Percentiles rank a stretch among this genome's conserved stretches.
Conservation (phyloP, 2,113 vertebrate species). For the Ranitomeya variabilis region DNA sequence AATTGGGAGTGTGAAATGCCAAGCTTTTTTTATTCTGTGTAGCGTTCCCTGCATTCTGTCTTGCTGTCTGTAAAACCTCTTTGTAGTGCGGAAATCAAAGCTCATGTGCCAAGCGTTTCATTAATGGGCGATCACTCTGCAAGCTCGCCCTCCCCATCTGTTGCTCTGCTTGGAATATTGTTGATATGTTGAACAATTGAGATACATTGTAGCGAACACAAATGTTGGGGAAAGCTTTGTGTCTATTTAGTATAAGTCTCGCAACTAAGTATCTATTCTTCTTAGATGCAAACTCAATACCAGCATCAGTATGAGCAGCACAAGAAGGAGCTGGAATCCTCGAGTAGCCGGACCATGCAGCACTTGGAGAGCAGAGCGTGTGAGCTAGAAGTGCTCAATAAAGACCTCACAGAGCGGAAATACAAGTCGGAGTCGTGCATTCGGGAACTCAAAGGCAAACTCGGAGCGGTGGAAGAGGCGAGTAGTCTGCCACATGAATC, state of each 20-base stretch:
- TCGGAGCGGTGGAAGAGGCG: slow-evolving; percentile 51
- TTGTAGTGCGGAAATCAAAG: slow-evolving; percentile 38
- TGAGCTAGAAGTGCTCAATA: slow-evolving; percentile 42
- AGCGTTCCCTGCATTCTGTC: not conserved
- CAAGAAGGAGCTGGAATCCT: slow-evolving; percentile 46
- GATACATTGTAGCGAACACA: not conserved
- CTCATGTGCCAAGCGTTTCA: slow-evolving; percentile 2
- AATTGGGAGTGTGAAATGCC: not conserved
- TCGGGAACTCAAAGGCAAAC: slow-evolving; percentile 29
- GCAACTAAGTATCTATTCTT: not conserved
- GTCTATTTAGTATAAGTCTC: not conserved
- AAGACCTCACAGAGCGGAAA: slow-evolving; percentile 56
- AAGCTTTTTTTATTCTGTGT: not conserved
- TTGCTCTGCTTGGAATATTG: not conserved
- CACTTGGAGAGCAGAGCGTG: slow-evolving; percentile 50
- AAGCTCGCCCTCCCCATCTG: not conserved
- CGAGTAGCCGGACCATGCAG: slow-evolving; percentile 28
- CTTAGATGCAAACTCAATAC: slow-evolving; percentile 15
- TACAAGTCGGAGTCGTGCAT: slow-evolving; percentile 54
- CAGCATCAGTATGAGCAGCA: slow-evolving; percentile 44
- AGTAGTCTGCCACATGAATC: not conserved
- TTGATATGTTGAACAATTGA: not conserved
- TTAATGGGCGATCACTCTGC: slow-evolving; percentile 27
- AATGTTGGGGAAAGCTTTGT: not conserved
- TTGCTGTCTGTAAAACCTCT: slow-evolving; percentile 15